Conservation (phyloP, 2,113 vertebrate species). For the Lanius collurio region DNA sequence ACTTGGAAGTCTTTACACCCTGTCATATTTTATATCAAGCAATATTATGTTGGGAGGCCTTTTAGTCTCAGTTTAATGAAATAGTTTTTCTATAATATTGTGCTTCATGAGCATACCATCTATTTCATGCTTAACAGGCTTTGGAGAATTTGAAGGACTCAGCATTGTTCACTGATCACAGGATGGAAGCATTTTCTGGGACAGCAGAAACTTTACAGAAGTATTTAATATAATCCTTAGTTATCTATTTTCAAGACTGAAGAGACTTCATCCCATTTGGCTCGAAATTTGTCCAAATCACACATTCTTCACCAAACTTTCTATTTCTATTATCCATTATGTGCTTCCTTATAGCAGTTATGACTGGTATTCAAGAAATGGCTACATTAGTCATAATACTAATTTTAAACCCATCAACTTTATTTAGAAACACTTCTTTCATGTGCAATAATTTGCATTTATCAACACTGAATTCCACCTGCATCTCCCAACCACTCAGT, state of each 20-base stretch:
- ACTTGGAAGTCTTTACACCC: background rate
- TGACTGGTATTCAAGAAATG: background rate
- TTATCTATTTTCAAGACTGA: background rate
- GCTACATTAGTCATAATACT: background rate
- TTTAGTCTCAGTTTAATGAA: background rate
- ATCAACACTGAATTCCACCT: background rate
- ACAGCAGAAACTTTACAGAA: background rate
- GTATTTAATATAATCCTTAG: background rate
- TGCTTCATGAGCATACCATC: background rate
- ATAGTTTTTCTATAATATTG: background rate
- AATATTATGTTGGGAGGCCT: background rate
- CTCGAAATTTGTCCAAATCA: background rate
- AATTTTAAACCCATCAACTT: background rate
- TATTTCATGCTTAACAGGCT: background rate
- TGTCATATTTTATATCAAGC: background rate
- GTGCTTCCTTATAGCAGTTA: background rate
- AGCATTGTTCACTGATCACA: background rate
- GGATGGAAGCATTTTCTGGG: background rate
- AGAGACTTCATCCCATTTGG: background rate
- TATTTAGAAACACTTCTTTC: constrained; percentile 8
- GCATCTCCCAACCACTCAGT: background rate
- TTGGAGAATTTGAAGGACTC: background rate
- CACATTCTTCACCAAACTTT: background rate
- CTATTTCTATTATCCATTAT: background rate
- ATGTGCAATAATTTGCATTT: background rate